Evolutionary conservation across 2,113 vertebrate genomes (phyloP).

Genomic region (Rana temporaria): DNA sequence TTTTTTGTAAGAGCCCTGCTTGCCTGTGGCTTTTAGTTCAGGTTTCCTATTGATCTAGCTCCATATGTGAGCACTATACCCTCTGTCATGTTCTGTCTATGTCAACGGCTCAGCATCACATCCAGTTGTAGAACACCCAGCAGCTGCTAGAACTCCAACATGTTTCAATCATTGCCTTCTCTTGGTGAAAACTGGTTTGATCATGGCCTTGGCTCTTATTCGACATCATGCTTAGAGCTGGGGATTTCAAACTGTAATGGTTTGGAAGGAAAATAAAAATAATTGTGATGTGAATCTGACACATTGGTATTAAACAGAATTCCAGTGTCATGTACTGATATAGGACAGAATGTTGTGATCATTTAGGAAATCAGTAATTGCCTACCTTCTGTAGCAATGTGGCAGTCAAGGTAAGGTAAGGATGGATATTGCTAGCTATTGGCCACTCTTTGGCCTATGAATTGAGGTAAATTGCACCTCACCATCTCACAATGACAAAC

Average conservation of each 20-base stretch:
- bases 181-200: slow-evolving; percentile 11
- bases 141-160: slow-evolving; percentile 28
- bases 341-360: background rate
- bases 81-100: slow-evolving; percentile 32
- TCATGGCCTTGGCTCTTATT: slow-evolving; percentile 21
- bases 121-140: slow-evolving; percentile 44
- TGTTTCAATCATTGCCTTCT: slow-evolving; percentile 23
- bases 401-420: background rate
- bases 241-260: slow-evolving; percentile 18
- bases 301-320: slow-evolving; percentile 25
- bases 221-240: background rate
- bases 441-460: background rate
- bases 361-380: background rate
- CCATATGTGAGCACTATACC: slow-evolving; percentile 32
- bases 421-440: background rate
- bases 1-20: background rate
- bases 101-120: slow-evolving; percentile 33
- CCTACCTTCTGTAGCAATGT: slow-evolving; percentile 18
- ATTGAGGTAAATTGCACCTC: background rate
- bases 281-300: slow-evolving; percentile 1
- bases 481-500: background rate
- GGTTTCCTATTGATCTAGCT: slow-evolving; percentile 29
- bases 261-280: slow-evolving; percentile 10
- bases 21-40: slow-evolving; percentile 3
- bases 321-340: background rate